Evolutionary conservation across 1,140 invertebrate genomes (phyloP).

Genomic region (Panagrolaimus sp.): DNA sequence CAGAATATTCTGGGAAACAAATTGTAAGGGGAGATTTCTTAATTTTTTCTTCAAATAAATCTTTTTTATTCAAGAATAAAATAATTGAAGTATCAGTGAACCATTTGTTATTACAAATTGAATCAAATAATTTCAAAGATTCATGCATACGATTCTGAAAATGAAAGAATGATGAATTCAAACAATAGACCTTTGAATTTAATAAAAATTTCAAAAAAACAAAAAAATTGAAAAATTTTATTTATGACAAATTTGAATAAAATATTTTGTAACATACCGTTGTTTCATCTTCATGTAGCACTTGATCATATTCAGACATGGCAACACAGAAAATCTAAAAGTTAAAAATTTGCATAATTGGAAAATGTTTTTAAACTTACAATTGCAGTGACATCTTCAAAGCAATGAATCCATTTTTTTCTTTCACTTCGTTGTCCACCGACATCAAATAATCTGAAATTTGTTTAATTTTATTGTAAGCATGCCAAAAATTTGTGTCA

Average conservation of each 20-base stretch:
- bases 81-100: conserved; percentile 99
- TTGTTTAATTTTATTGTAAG: not conserved
- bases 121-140: conserved; percentile 95
- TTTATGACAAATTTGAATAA: no score
- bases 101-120: conserved; percentile 99
- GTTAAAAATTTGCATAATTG: no score
- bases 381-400: conserved; percentile 98
- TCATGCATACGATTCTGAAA: conserved; percentile 93
- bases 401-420: conserved; percentile 98
- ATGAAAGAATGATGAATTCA: conserved; percentile 53
- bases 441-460: conserved; percentile 65
- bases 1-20: conserved; percentile 96
- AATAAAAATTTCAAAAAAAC: conserved; percentile 4
- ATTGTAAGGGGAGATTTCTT: conserved; percentile 93
- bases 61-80: conserved; percentile 98
- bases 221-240: no score
- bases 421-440: conserved; percentile 79
- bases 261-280: no score
- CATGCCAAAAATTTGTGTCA: not conserved
- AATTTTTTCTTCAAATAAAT: conserved; percentile 96
- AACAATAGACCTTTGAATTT: no score
- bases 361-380: no score
- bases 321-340: conserved; percentile 92
- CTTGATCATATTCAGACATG: conserved; percentile 76
- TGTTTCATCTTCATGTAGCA: conserved; percentile 67